A percentile compares a stretch with the other conserved stretches of the same genome.
Evolutionary conservation across 2,888 invertebrate genomes (phyloP).

Genomic region (Ormyrus pomaceus): DNA sequence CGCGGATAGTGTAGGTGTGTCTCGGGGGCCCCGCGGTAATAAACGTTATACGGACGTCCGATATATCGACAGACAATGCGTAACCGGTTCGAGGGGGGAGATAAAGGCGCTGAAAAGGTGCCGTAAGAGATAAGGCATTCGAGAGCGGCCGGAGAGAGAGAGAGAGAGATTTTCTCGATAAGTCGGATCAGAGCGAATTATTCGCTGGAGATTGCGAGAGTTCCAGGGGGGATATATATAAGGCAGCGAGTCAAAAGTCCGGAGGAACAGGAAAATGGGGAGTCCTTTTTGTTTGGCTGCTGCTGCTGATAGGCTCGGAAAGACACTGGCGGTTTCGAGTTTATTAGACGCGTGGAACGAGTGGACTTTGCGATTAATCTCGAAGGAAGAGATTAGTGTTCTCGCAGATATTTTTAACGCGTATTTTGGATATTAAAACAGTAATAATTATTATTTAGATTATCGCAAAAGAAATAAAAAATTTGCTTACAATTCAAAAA

Average conservation of each 20-base stretch:
- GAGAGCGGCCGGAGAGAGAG: conserved; percentile 3
- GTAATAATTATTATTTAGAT: no score
- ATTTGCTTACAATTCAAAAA: no score
- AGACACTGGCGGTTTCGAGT: no score
- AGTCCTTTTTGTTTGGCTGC: no score
- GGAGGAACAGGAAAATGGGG: no score
- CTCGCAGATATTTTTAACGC: no score
- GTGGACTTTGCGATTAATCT: no score
- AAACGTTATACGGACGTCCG: conserved; percentile 53
- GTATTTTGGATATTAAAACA: no score
- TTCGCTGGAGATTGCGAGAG: conserved; percentile 29
- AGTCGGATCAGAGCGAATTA: conserved; percentile 44
- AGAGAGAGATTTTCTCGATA: conserved; percentile 43
- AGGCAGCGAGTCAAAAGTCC: not conserved
- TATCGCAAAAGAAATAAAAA: no score
- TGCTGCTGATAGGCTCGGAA: no score
- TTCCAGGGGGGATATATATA: conserved; percentile 14
- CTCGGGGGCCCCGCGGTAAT: conserved; percentile 24
- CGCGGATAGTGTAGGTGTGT: conserved; percentile 22
- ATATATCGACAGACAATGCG: conserved; percentile 54
- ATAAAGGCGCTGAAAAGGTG: conserved; percentile 50
- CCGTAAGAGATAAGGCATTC: conserved; percentile 47
- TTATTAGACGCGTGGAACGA: no score
- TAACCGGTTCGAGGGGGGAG: conserved; percentile 46
- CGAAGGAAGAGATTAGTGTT: no score